A percentile compares a stretch with the other conserved stretches of the same genome.
phyloP scores from a whole-genome alignment of 2,888 invertebrate genomes.

The Glyphotaelius pellucidus region DNA sequence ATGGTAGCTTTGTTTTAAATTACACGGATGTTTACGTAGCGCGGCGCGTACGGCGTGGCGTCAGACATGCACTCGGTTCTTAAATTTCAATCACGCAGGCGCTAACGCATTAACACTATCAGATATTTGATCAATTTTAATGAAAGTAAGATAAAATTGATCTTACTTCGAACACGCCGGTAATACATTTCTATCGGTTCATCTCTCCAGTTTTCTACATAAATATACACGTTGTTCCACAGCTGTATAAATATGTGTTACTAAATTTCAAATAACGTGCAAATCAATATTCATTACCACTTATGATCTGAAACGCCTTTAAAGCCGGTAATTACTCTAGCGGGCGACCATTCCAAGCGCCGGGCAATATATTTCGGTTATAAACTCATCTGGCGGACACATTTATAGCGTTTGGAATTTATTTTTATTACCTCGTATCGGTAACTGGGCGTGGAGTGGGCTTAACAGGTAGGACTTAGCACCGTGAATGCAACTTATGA shows the following conservation, averaged over 20 bases:
- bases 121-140: too few species aligned
- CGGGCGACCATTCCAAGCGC: constrained; percentile 46
- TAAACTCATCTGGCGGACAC: constrained; percentile 52
- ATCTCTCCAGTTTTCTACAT: neutral
- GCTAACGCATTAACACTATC: too few species aligned
- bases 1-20: too few species aligned
- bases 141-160: too few species aligned
- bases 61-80: too few species aligned
- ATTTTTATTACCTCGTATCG: constrained; percentile 19
- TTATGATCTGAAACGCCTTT: neutral
- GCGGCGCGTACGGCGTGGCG: too few species aligned
- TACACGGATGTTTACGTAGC: too few species aligned
- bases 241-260: neutral
- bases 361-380: constrained; percentile 44
- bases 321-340: constrained; percentile 1
- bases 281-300: neutral
- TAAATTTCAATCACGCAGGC: too few species aligned
- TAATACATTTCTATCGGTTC: neutral
- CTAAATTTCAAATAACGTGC: neutral
- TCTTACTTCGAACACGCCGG: neutral
- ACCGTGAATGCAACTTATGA: neutral
- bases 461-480: neutral
- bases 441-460: constrained; percentile 19
- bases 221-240: neutral
- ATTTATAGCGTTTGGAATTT: constrained; percentile 52